Evolutionary conservation across 2,113 vertebrate species (phyloP).

Genomic region (Myotis yumanensis): DNA sequence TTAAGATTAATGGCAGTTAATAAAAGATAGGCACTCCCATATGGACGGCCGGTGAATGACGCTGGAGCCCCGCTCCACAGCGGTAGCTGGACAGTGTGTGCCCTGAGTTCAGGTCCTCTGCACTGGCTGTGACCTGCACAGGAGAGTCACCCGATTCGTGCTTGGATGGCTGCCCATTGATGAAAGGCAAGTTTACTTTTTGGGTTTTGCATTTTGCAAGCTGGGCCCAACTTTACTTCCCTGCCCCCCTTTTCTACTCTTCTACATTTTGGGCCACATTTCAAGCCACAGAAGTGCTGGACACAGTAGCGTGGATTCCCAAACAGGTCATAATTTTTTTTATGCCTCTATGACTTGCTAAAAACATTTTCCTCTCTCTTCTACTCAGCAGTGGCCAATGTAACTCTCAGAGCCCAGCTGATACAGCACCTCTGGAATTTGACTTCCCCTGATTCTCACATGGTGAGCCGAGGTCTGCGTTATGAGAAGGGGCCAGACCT

Average conservation of each 20-base stretch:
- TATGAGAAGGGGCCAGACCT: neutral
- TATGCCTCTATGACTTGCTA: neutral
- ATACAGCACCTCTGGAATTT: rapidly evolving
- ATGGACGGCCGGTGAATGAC: neutral
- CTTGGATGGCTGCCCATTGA: neutral
- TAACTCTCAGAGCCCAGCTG: neutral
- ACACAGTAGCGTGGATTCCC: neutral
- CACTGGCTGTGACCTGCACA: neutral
- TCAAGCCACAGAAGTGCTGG: neutral
- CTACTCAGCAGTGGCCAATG: rapidly evolving
- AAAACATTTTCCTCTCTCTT: no score
- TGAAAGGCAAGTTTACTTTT: neutral
- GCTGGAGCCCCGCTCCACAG: rapidly evolving
- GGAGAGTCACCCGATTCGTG: no score
- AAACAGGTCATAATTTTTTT: neutral
- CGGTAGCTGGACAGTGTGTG: rapidly evolving
- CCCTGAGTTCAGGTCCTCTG: neutral
- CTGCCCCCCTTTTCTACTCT: neutral
- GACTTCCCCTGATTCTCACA: neutral
- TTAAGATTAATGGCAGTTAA: neutral
- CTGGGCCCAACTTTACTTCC: neutral
- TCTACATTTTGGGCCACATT: neutral
- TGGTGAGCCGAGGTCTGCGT: neutral
- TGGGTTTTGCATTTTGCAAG: no score
- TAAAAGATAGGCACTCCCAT: rapidly evolving